These are phyloP conservation scores for Leptestheria dahalacensis DNA, from an alignment of 1,140 invertebrate species.

Conservation along the genomic window DNA sequence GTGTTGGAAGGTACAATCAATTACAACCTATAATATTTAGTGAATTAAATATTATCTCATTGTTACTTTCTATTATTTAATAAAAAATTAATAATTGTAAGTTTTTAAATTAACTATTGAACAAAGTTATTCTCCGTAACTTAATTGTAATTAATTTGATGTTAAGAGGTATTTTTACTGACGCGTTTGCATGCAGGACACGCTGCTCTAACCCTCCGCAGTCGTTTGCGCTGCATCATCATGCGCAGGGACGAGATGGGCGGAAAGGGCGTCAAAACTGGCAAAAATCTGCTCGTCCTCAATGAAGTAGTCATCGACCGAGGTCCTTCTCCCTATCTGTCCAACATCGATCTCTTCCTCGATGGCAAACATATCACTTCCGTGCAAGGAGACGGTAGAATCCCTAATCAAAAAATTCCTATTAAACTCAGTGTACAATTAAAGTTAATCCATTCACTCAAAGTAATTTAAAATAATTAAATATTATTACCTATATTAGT, in stretches of 20 bases:
- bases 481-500: too few relatives aligned
- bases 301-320: constrained; percentile 95
- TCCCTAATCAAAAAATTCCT: too few relatives aligned
- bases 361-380: constrained; percentile 92
- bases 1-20: constrained; percentile 61
- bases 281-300: constrained; percentile 65
- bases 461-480: too few relatives aligned
- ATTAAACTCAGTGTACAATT: too few relatives aligned
- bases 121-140: background rate
- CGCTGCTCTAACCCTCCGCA: constrained; percentile 75
- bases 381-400: constrained; percentile 79
- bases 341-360: constrained; percentile 87
- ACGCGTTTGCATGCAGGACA: constrained; percentile 46
- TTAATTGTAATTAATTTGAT: background rate
- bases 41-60: too few relatives aligned
- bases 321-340: constrained; percentile 87
- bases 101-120: background rate
- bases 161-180: background rate
- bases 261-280: constrained; percentile 30
- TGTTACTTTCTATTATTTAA: too few relatives aligned
- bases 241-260: constrained; percentile 47
- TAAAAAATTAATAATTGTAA: too few relatives aligned
- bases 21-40: too few relatives aligned
- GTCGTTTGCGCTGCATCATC: constrained; percentile 76
- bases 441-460: too few relatives aligned